Percentiles rank a stretch among this genome's conserved stretches.
These are phyloP conservation scores for Eospalax fontanierii DNA, from an alignment of 2,797 vertebrate genomes.

Conservation along the genomic window DNA sequence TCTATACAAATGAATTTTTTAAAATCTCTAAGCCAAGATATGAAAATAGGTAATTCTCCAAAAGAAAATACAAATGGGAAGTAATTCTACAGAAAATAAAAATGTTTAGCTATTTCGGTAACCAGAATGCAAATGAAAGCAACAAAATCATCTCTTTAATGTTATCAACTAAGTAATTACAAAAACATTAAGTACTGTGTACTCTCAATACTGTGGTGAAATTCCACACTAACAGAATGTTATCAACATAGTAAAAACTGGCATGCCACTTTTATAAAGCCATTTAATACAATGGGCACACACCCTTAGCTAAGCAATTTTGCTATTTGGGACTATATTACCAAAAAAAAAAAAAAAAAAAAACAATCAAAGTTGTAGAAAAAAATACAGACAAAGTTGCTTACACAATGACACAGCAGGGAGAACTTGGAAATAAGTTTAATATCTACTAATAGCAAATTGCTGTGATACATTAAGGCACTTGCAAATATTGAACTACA, in stretches of 20 bases:
- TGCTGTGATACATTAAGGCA: not conserved
- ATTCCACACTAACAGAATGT: not conserved
- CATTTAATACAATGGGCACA: not conserved
- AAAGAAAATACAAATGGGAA: constrained; percentile 11
- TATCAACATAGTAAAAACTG: not conserved
- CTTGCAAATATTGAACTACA: constrained; percentile 34
- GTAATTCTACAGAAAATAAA: not conserved
- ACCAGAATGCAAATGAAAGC: constrained; percentile 45
- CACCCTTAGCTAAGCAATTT: not conserved
- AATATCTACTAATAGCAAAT: constrained; percentile 54
- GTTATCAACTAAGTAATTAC: constrained; percentile 12
- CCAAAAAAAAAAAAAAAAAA: constrained; percentile 48
- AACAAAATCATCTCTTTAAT: not conserved
- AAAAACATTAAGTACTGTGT: not conserved
- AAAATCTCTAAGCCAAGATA: constrained; percentile 12
- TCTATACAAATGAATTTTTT: not conserved
- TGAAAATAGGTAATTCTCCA: constrained; percentile 19
- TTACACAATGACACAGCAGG: not conserved
- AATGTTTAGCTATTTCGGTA: not conserved
- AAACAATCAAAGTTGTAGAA: not conserved
- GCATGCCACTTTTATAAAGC: not conserved
- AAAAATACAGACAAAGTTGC: not conserved
- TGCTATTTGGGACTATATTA: not conserved
- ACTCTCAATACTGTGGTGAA: constrained; percentile 1
- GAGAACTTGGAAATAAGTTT: not conserved